A percentile compares a stretch with the other conserved stretches of the same genome.
Evolutionary conservation across 2,888 invertebrate species (phyloP).

Genomic region (Ypsolopha scabrella): DNA sequence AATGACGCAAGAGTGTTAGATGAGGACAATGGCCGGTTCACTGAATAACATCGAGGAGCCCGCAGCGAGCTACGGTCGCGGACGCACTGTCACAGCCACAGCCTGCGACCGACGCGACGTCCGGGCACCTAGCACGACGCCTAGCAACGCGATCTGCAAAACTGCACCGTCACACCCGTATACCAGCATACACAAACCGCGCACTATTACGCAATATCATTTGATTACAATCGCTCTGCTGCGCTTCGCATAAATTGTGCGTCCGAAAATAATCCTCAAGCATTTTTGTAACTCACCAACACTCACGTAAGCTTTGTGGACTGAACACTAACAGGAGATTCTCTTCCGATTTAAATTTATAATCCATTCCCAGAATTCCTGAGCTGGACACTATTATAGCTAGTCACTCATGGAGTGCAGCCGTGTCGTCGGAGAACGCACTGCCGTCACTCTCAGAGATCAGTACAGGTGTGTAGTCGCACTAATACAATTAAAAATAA

Average conservation of each 20-base stretch:
- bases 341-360: neutral
- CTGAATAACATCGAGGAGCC: neutral
- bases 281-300: conserved; percentile 25
- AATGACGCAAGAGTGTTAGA: no score
- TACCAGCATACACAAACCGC: conserved; percentile 27
- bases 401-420: no score
- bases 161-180: conserved; percentile 22
- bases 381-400: neutral
- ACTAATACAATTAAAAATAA: conserved; percentile 50
- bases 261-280: neutral
- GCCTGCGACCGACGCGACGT: conserved; percentile 25
- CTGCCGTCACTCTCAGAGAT: conserved; percentile 22
- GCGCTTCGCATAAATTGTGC: no score
- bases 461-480: conserved; percentile 17
- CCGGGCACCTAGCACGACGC: neutral
- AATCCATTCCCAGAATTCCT: neutral
- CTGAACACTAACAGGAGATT: conserved; percentile 11
- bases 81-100: conserved; percentile 41
- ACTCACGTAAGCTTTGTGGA: conserved; percentile 22
- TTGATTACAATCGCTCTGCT: no score
- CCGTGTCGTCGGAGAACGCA: no score
- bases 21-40: no score
- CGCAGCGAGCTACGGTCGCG: conserved; percentile 34
- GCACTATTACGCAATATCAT: conserved; percentile 18
- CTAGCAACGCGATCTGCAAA: conserved; percentile 9